A percentile compares a stretch with the other conserved stretches of the same genome.
Conservation (phyloP, 2,888 invertebrate species). For the Volucella inflata region DNA sequence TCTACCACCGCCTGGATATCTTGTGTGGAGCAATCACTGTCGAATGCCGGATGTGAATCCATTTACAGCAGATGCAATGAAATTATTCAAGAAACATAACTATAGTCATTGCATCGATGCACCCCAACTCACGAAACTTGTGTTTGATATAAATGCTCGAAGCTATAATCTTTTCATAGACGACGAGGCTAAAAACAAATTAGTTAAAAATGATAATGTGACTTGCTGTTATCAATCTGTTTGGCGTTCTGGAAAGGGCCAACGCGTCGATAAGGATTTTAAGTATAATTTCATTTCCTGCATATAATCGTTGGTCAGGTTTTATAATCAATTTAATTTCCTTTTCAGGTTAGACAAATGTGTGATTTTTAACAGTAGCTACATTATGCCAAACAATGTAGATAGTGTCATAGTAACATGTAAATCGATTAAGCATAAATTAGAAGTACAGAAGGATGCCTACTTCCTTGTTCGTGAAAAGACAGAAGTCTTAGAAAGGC, state of each 20-base stretch:
- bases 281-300: slow-evolving; percentile 76
- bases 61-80: slow-evolving; percentile 84
- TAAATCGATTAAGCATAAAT: slow-evolving; percentile 80
- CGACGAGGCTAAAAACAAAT: slow-evolving; percentile 44
- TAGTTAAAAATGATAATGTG: slow-evolving; percentile 68
- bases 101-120: slow-evolving; percentile 78
- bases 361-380: slow-evolving; percentile 77
- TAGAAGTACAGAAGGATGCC: slow-evolving; percentile 81
- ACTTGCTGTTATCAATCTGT: slow-evolving; percentile 81
- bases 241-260: slow-evolving; percentile 78
- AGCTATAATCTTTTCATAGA: slow-evolving; percentile 77
- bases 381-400: slow-evolving; percentile 77
- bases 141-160: slow-evolving; percentile 73
- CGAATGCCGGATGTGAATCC: slow-evolving; percentile 86
- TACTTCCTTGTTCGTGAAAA: slow-evolving; percentile 85
- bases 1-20: slow-evolving; percentile 77
- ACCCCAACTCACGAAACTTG: slow-evolving; percentile 75
- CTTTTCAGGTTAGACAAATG: slow-evolving; percentile 78
- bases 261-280: slow-evolving; percentile 78
- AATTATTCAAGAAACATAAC: slow-evolving; percentile 84
- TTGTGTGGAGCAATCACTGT: slow-evolving; percentile 85
- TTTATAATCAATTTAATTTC: neutral
- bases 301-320: neutral
- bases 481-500: slow-evolving; percentile 78
- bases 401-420: slow-evolving; percentile 79